These are phyloP conservation scores for Chlorops oryzae DNA, from an alignment of 1,140 invertebrate genomes.

Conservation along the genomic window DNA sequence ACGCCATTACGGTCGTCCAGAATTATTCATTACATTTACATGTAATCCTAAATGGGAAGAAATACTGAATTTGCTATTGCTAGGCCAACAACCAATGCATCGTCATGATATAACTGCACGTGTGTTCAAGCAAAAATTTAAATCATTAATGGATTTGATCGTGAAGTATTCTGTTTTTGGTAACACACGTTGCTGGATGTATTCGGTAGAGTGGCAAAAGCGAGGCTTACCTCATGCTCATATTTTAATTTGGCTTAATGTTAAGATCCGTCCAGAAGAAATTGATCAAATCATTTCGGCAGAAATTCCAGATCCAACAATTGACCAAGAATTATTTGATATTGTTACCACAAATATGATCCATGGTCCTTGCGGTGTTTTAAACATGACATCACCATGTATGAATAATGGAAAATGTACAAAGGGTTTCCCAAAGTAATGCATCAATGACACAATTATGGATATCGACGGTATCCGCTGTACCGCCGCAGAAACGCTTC, in stretches of 20 bases:
- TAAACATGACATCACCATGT: slow-evolving; percentile 7
- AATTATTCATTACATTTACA: slow-evolving; percentile 49
- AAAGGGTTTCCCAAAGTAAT: slow-evolving; percentile 6
- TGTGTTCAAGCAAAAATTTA: slow-evolving; percentile 52
- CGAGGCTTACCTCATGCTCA: slow-evolving; percentile 28
- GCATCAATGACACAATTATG: not conserved
- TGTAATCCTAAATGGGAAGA: slow-evolving; percentile 51
- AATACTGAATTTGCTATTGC: slow-evolving; percentile 39
- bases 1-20: no score
- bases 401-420: slow-evolving; percentile 2
- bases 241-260: slow-evolving; percentile 9
- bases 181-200: slow-evolving; percentile 37
- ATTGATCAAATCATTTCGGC: slow-evolving; percentile 52
- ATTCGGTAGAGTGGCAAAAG: no score
- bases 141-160: slow-evolving; percentile 48
- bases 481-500: slow-evolving; percentile 25
- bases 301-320: slow-evolving; percentile 51
- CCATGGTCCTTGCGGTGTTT: slow-evolving; percentile 52
- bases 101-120: slow-evolving; percentile 41
- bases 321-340: slow-evolving; percentile 45
- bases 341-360: slow-evolving; percentile 49
- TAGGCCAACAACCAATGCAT: slow-evolving; percentile 34
- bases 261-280: slow-evolving; percentile 32
- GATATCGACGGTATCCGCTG: slow-evolving; percentile 16
- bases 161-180: slow-evolving; percentile 42